Base-by-base conservation (phyloP, 2,888 invertebrate genomes). In the Amblyteles armatorius region DNA sequence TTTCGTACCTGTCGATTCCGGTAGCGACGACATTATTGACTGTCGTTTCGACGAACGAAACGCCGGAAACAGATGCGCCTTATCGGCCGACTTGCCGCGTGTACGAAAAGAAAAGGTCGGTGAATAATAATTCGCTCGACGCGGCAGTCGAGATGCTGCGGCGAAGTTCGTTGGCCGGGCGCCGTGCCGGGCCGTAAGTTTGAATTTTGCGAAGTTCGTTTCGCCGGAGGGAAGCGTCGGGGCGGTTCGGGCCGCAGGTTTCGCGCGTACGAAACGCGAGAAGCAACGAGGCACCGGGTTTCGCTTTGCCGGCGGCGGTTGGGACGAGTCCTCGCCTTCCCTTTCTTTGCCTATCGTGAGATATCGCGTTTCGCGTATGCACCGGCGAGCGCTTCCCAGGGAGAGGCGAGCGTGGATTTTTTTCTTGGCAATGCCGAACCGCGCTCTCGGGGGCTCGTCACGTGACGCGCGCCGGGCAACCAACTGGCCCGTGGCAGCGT, bases 141-240 rank as follows among this genome's bases (percentile, higher is more conserved):
- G 48, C 60, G 74, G 63, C 48, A 40, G 22, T 13, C 63, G 48
- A 65, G n/a, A 65, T 33, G 19, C n/a, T 29, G 48, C 19, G 50
- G 7, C 13, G 63, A 76, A 87, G 84, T 87, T 86, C 79, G 81
- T 84, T 87, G 85, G 79, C 85, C 85, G 85, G 82, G 77, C 76
- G 79, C 85, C 85, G 85, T 79, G 77, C 69, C 81, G 68, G 68
- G 29, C 50, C 6, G 82, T 68, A 33, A 63, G 77, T 82, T 82
- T 65, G 50, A 82, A 82, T 82, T 77, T 82, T 26, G 71, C 82
- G 44, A 71, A 78, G 78, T 73, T 68, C 40, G 40, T 26, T 29
- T 44, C 73, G 57, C 50, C 19, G 22, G 68, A 26, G 48, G 44
- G 74, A 85, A 85, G 83, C 87, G 87, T 79, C 87, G 77, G 79